Conservation (phyloP, 30 jellyfish, hydroid and myxozoan genomes). For the Nemopilema nomurai region DNA sequence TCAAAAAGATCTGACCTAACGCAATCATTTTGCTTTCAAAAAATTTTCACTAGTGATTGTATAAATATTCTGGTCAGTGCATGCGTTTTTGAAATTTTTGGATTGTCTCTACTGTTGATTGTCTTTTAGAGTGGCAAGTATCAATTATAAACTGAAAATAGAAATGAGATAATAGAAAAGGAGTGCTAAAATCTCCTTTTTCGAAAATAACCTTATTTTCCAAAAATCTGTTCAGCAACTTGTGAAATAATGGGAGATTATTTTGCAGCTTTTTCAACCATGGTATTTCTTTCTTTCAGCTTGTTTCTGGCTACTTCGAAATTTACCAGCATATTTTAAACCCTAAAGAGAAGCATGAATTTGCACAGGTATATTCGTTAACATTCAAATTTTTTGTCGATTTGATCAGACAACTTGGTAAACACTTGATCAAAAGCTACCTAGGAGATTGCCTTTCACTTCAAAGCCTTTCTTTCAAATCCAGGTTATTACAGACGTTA, state of each 20-base stretch:
- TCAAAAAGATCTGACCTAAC: no score
- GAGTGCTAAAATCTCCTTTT: no score
- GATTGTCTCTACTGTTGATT: background rate
- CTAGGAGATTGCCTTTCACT: background rate
- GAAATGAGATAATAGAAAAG: no score
- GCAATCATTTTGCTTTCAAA: no score
- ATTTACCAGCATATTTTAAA: conserved; percentile 71
- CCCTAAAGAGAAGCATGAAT: conserved; percentile 48
- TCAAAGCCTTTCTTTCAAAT: background rate
- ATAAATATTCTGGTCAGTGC: no score
- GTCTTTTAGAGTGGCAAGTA: no score
- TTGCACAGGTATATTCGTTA: conserved; percentile 69
- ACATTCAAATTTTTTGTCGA: no score
- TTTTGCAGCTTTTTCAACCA: background rate
- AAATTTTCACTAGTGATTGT: no score
- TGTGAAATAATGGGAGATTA: no score
- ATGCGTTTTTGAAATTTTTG: no score
- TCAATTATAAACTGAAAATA: no score
- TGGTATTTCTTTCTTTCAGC: conserved; percentile 26
- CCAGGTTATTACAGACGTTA: conserved; percentile 62
- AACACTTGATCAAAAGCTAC: background rate
- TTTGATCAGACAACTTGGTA: no score
- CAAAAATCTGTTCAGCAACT: background rate
- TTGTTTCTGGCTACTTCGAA: conserved; percentile 70
- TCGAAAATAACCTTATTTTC: background rate